phyloP scores from a whole-genome alignment of 30 jellyfish, hydroid and myxozoan species.

The Aurelia sp. region DNA sequence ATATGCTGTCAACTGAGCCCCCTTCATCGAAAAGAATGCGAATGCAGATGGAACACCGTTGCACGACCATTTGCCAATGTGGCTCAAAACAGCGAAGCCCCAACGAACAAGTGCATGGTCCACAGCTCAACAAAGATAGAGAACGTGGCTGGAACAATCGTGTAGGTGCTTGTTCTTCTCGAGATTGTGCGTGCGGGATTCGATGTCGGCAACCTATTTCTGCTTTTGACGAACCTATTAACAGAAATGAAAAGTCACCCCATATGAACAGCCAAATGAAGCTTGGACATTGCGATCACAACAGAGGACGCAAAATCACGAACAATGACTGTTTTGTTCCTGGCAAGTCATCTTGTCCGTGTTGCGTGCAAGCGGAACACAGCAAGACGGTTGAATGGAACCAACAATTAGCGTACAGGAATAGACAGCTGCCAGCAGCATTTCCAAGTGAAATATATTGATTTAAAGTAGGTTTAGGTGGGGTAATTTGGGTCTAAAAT shows the following conservation, averaged over 20 bases:
- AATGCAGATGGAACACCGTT: slow-evolving; percentile 4
- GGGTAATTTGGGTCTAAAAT: no score
- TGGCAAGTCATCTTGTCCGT: slow-evolving; percentile 3
- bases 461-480: no score
- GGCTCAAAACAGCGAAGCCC: slow-evolving; percentile 7
- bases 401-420: background rate
- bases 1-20: background rate
- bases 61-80: slow-evolving; percentile 21
- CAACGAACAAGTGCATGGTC: background rate
- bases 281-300: slow-evolving; percentile 15
- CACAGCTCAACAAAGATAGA: background rate
- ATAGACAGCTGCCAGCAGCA: background rate
- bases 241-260: background rate
- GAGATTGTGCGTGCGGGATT: slow-evolving; percentile 34
- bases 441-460: no score
- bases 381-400: background rate
- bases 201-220: slow-evolving; percentile 2
- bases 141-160: background rate
- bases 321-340: background rate
- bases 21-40: slow-evolving; percentile 35
- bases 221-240: slow-evolving; percentile 22
- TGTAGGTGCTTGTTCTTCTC: background rate
- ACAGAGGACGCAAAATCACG: background rate
- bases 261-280: background rate
- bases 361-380: background rate